Evolutionary conservation across 2,113 vertebrate species (phyloP).

Genomic region (Lynx canadensis): DNA sequence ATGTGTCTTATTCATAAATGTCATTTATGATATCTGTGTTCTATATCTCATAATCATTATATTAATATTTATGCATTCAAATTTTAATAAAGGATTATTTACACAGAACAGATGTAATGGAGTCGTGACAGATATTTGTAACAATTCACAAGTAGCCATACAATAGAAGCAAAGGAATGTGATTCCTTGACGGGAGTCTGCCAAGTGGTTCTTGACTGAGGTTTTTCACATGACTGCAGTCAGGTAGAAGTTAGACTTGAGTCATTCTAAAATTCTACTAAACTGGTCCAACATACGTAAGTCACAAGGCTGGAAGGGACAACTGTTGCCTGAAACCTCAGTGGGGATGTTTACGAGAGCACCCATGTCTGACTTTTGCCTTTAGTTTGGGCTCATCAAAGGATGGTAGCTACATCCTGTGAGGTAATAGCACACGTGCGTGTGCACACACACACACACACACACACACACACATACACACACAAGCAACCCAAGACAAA

Average conservation of each 20-base stretch:
- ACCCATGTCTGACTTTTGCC: neutral
- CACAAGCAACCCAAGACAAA: neutral
- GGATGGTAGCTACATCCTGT: neutral
- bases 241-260: neutral
- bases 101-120: neutral
- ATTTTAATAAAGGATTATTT: constrained; percentile 35
- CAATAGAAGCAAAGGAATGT: neutral
- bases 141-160: neutral
- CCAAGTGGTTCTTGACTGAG: neutral
- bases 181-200: neutral
- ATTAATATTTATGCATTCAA: constrained; percentile 18
- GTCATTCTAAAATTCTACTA: neutral
- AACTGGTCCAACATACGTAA: neutral
- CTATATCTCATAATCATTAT: neutral
- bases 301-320: neutral
- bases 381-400: neutral
- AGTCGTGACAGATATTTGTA: neutral
- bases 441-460: neutral
- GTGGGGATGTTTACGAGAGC: neutral
- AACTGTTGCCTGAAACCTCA: neutral
- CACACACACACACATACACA: neutral
- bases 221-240: neutral
- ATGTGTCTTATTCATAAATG: neutral
- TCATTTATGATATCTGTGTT: neutral
- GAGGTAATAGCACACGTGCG: neutral